phyloP scores from a whole-genome alignment of 1,140 invertebrate species.

The Calephelis virginiensis region DNA sequence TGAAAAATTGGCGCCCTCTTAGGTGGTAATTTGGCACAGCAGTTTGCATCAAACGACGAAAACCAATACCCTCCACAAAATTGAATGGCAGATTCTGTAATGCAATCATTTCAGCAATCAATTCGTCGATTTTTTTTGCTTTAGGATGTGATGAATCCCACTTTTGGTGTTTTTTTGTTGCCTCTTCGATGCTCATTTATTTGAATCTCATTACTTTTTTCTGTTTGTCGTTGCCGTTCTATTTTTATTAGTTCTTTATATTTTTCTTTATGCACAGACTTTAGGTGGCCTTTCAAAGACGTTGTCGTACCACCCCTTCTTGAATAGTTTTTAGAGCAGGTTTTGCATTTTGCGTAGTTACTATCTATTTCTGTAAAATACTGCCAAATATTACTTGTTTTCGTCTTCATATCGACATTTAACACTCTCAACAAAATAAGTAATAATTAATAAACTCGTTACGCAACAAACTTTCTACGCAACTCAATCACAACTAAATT shows the following conservation, averaged over 20 bases:
- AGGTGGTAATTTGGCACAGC: conserved; percentile 32
- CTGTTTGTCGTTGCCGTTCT: conserved; percentile 5
- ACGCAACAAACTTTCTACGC: too few relatives aligned
- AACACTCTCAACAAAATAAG: too few relatives aligned
- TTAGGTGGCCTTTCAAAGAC: conserved; percentile 27
- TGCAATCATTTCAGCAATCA: conserved; percentile 39
- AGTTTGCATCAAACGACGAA: conserved; percentile 30
- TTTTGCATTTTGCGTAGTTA: conserved; percentile 28
- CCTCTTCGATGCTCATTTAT: too few relatives aligned
- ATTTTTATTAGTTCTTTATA: conserved; percentile 22
- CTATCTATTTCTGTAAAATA: conserved; percentile 24
- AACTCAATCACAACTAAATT: too few relatives aligned
- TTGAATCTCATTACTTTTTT: too few relatives aligned
- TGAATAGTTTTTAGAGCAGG: conserved; percentile 28
- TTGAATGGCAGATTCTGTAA: conserved; percentile 33
- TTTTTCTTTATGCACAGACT: conserved; percentile 27
- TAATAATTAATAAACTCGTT: too few relatives aligned
- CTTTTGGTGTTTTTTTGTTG: conserved; percentile 18
- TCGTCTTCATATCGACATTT: conserved; percentile 19
- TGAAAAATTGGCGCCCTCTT: conserved; percentile 31
- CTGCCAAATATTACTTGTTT: conserved; percentile 28
- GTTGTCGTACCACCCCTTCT: conserved; percentile 28
- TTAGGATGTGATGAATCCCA: conserved; percentile 24
- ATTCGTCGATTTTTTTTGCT: conserved; percentile 30
- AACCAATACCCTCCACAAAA: conserved; percentile 36